These are phyloP conservation scores for Podotricha telesiphe DNA, from an alignment of 2,888 invertebrate species.

Conservation along the genomic window DNA sequence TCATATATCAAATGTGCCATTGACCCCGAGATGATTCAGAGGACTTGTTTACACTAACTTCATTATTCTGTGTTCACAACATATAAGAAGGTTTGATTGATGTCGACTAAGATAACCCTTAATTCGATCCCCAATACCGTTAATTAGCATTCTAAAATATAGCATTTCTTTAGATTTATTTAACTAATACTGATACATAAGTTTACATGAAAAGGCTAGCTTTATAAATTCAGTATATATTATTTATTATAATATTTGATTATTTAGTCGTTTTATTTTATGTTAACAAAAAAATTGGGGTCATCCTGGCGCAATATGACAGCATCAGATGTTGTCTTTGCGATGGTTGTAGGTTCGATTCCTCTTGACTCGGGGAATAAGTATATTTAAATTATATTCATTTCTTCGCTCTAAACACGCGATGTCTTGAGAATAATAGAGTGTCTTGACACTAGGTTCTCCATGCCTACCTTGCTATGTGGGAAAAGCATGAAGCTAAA, in stretches of 20 bases:
- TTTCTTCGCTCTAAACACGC: too few relatives aligned
- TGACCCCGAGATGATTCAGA: slow-evolving; percentile 70
- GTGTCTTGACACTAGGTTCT: too few relatives aligned
- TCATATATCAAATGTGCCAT: slow-evolving; percentile 55
- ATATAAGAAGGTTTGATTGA: slow-evolving; percentile 36
- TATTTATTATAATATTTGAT: neutral
- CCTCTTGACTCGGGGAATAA: too few relatives aligned
- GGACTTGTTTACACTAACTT: slow-evolving; percentile 57
- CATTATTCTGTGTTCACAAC: slow-evolving; percentile 36
- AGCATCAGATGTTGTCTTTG: too few relatives aligned
- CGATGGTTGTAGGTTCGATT: too few relatives aligned
- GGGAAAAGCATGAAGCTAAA: too few relatives aligned
- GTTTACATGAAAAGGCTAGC: neutral
- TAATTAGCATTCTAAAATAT: slow-evolving; percentile 10
- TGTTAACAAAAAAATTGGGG: too few relatives aligned
- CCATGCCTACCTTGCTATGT: too few relatives aligned
- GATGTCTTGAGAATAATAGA: too few relatives aligned
- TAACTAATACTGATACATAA: slow-evolving; percentile 8
- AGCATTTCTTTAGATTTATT: slow-evolving; percentile 5
- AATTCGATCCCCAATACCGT: slow-evolving; percentile 9
- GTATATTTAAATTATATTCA: too few relatives aligned
- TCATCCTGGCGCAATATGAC: too few relatives aligned
- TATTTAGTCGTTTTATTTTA: too few relatives aligned
- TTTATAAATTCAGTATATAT: neutral
- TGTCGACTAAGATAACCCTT: slow-evolving; percentile 30